These are phyloP conservation scores for Metacarcinus magister DNA, from an alignment of 2,888 invertebrate species.

Conservation along the genomic window DNA sequence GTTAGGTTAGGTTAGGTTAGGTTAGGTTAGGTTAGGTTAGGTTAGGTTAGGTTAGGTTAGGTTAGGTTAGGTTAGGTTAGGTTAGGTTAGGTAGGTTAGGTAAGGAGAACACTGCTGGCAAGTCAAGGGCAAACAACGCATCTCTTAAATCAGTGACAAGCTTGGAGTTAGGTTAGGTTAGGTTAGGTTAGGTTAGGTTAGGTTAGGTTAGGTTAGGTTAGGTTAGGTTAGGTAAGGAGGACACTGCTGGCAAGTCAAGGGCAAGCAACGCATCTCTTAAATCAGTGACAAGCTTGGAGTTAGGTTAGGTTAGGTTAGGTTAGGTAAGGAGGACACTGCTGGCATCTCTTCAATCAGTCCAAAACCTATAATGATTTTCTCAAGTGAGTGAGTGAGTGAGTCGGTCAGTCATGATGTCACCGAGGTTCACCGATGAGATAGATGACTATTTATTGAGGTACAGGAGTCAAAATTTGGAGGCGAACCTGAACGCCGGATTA, in stretches of 20 bases:
- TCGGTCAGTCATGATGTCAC: not conserved
- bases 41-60: no score
- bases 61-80: conserved; percentile 34
- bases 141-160: no score
- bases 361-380: no score
- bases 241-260: not conserved
- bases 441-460: not conserved
- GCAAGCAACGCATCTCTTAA: not conserved
- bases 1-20: conserved; percentile 22
- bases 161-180: no score
- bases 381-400: no score
- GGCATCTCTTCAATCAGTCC: not conserved
- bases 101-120: not conserved
- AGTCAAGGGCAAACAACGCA: not conserved
- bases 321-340: not conserved
- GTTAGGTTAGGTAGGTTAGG: conserved; percentile 44
- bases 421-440: not conserved
- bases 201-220: conserved; percentile 54
- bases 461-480: not conserved
- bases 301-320: not conserved
- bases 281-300: no score
- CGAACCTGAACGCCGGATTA: not conserved
- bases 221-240: not conserved
- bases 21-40: conserved; percentile 7
- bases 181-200: conserved; percentile 31